Conservation (phyloP, 2,113 vertebrate genomes). For the Astatotilapia flaviijosephi region DNA sequence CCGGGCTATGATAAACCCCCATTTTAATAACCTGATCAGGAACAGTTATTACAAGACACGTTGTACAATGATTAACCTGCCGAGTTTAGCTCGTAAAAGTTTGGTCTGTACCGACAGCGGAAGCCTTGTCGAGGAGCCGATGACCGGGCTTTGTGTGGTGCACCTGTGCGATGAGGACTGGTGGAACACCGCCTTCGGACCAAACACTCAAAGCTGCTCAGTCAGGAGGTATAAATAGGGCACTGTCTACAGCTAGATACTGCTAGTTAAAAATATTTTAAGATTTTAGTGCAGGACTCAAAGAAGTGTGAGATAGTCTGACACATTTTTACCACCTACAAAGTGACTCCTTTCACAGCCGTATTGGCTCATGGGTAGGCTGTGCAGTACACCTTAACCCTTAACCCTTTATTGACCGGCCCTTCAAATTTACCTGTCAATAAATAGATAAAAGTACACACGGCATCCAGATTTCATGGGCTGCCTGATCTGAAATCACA, state of each 20-base stretch:
- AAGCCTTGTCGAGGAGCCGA: not conserved
- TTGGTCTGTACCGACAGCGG: not conserved
- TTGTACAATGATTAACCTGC: not conserved
- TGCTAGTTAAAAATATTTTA: not conserved
- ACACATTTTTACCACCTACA: not conserved
- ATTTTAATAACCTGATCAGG: not conserved
- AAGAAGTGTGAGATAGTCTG: not conserved
- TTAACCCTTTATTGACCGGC: not conserved
- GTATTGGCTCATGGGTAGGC: fast-evolving
- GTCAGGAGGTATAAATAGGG: not conserved
- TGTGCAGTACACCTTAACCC: not conserved
- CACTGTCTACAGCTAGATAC: not conserved
- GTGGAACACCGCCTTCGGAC: no score
- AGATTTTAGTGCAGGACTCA: not conserved
- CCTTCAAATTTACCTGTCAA: no score
- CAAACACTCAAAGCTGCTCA: no score
- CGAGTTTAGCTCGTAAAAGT: not conserved
- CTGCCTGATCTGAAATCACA: not conserved
- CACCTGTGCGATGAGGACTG: not conserved
- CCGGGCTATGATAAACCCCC: fast-evolving
- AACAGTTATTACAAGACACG: not conserved
- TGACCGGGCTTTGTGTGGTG: not conserved
- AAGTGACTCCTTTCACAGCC: not conserved
- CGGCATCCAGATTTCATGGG: not conserved
- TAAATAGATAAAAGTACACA: not conserved